Evolutionary conservation across 2,113 vertebrate species (phyloP), one percentile per base, ranked within the genome.

Genomic region (Hystrix brachyura): DNA sequence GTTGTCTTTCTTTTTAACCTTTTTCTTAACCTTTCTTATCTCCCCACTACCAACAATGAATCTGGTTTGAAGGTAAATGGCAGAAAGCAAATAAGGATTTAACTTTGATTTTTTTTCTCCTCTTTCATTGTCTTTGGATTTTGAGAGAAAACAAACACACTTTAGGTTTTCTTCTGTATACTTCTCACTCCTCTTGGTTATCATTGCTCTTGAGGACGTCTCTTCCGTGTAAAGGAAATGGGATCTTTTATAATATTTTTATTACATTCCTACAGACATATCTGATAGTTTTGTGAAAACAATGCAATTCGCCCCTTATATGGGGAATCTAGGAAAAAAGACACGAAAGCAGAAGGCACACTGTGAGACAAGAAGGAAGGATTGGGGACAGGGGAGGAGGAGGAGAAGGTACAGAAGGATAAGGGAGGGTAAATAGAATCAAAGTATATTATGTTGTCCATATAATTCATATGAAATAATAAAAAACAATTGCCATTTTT

Each of bases 71-170:
- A 74, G n/a, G 8, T 62, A 74, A 86, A 72, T n/a, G 65, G 8
- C 21, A 83, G 34, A 57, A 79, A 23, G 3, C 32, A 87, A 80
- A 25, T 46, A 62, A 10, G 87, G 53, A 51, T 27, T 29, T 32
- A 62, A 10, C 18, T 59, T 90, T 32, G 53, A 76, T 25, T 51
- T 13, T 89, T 32, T 91, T 67, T 0, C 17, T 64, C 6, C 18
- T n/a, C 25, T 87, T 67, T 59, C 23, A 43, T 78, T 93, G 23
- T 80, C 53, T 78, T 90, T 91, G 65, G 21, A 46, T 76, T 88
- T 74, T 86, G 59, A 93, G 23, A 94, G 67, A n/a, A 38, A 94
- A 48, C 14, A 85, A 91, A 91, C 29, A 83, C 23, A 46, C 10
- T n/a, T 76, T 38, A 53, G 27, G 5, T 51, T 78, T 87, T 76